A percentile compares a stretch with the other conserved stretches of the same genome.
These are phyloP conservation scores for Anseranas semipalmata DNA, from an alignment of 2,113 vertebrate species.

Conservation along the genomic window DNA sequence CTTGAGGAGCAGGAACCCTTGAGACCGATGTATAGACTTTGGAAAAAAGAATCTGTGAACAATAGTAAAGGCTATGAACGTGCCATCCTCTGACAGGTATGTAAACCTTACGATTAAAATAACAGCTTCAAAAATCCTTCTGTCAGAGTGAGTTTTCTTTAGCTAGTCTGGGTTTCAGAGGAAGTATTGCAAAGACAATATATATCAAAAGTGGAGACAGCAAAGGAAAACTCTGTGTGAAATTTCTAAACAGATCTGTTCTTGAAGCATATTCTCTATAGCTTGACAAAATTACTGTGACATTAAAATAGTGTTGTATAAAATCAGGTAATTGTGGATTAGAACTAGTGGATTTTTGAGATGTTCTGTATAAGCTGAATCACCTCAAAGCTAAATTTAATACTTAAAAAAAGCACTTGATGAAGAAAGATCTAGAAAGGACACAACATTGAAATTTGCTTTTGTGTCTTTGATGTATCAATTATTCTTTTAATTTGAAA, in stretches of 20 bases:
- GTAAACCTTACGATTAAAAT: conserved; percentile 65
- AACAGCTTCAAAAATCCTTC: conserved; percentile 60
- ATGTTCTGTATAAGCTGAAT: not conserved
- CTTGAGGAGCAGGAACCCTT: conserved; percentile 60
- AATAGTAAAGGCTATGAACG: conserved; percentile 33
- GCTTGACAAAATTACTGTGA: not conserved
- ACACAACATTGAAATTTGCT: not conserved
- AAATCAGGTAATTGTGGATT: not conserved
- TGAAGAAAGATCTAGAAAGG: not conserved
- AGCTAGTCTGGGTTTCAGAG: conserved; percentile 33
- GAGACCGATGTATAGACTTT: conserved; percentile 36
- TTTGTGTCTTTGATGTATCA: not conserved
- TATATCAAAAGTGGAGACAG: not conserved
- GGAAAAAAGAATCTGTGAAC: conserved; percentile 57
- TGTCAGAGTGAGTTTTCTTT: conserved; percentile 57
- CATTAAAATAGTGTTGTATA: not conserved
- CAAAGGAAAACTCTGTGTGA: not conserved
- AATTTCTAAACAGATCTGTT: not conserved
- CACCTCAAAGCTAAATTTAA: not conserved
- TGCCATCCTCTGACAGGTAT: conserved; percentile 56
- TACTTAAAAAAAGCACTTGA: not conserved
- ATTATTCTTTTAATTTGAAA: not conserved
- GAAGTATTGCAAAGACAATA: conserved; percentile 18
- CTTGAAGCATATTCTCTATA: not conserved
- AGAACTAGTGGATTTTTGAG: not conserved